Percentiles rank a stretch among this genome's conserved stretches.
Conservation (phyloP, 2,797 vertebrate species). For the Syngnathus acus region DNA sequence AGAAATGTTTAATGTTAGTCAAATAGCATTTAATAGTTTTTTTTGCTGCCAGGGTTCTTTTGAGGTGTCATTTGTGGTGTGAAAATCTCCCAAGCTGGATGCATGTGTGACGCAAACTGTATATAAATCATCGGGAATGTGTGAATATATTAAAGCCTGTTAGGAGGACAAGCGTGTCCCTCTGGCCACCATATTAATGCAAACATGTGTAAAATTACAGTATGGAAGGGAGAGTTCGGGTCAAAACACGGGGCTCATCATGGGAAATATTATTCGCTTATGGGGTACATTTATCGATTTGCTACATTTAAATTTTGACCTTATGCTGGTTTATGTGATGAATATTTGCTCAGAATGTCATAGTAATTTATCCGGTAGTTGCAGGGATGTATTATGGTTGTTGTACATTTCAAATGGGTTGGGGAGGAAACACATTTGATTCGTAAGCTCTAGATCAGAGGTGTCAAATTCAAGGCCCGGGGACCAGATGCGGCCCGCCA, state of each 20-base stretch:
- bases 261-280: neutral
- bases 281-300: neutral
- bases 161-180: neutral
- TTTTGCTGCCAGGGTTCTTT: neutral
- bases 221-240: neutral
- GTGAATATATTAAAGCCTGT: constrained; percentile 2
- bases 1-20: neutral
- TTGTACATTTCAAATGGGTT: neutral
- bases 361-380: neutral
- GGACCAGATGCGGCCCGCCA: no score
- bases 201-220: neutral
- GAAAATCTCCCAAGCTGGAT: neutral
- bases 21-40: neutral
- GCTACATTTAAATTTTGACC: constrained; percentile 2
- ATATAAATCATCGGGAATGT: neutral
- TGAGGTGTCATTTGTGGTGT: neutral
- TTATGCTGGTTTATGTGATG: neutral
- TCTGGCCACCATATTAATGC: neutral
- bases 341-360: neutral
- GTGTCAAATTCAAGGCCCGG: no score
- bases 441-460: no score
- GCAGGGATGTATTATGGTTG: neutral
- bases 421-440: no score
- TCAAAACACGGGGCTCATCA: neutral
- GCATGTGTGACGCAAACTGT: neutral